phyloP scores from a whole-genome alignment of 2,888 invertebrate species.

The Philereme transversata region DNA sequence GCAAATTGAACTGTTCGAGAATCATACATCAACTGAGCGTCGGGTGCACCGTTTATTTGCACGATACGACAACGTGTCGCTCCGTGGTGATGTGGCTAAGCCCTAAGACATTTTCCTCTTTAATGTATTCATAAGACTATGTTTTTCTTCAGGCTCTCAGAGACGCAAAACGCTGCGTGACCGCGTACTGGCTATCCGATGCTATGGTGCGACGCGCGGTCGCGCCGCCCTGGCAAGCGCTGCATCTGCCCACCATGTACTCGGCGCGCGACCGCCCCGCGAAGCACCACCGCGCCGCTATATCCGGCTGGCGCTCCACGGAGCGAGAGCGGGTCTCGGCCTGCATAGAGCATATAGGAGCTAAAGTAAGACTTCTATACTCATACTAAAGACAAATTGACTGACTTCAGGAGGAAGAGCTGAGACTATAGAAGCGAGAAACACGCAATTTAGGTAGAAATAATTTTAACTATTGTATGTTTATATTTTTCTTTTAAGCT shows the following conservation, averaged over 20 bases:
- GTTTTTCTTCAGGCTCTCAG: slow-evolving; percentile 77
- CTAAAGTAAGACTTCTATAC: slow-evolving; percentile 79
- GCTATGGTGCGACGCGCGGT: slow-evolving; percentile 93
- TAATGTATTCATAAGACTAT: slow-evolving; percentile 16
- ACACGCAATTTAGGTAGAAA: too few relatives aligned
- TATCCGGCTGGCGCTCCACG: slow-evolving; percentile 95
- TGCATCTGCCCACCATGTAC: slow-evolving; percentile 93
- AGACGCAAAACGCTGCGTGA: slow-evolving; percentile 89
- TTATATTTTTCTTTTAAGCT: too few relatives aligned
- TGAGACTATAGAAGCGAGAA: too few relatives aligned
- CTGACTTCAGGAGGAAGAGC: too few relatives aligned
- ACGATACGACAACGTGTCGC: too few relatives aligned
- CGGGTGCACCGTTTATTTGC: too few relatives aligned
- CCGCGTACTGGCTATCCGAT: slow-evolving; percentile 96
- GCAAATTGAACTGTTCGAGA: too few relatives aligned
- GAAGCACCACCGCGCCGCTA: slow-evolving; percentile 90
- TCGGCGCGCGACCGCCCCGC: slow-evolving; percentile 89
- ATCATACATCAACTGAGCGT: too few relatives aligned
- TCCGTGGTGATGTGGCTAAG: too few relatives aligned
- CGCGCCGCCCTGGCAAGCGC: slow-evolving; percentile 95
- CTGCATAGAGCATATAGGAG: slow-evolving; percentile 94
- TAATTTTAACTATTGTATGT: too few relatives aligned
- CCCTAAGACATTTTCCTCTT: too few relatives aligned
- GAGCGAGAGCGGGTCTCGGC: slow-evolving; percentile 92
- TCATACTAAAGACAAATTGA: too few relatives aligned